A percentile compares a stretch with the other conserved stretches of the same genome.
Evolutionary conservation across 92 coral and sea anemone species (phyloP).

Genomic region (Pocillopora meandrina): DNA sequence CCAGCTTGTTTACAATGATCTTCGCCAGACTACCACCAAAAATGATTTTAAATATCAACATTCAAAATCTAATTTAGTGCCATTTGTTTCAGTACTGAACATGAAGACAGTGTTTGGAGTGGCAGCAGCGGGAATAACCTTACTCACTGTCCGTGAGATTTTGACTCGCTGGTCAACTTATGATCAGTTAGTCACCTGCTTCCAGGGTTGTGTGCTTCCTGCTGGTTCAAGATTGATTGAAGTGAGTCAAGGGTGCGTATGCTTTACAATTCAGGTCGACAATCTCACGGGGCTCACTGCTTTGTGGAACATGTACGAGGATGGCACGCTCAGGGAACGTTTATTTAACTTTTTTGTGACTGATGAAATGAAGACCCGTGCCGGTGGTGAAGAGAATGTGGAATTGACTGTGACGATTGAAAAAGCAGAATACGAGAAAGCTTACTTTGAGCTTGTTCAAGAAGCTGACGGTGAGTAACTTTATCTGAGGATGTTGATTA

Average conservation of each 20-base stretch:
- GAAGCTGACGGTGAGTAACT: not conserved
- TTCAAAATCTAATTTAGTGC: too few relatives aligned
- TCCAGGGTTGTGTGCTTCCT: constrained; percentile 13
- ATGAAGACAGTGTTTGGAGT: constrained; percentile 18
- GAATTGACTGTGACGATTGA: constrained; percentile 8
- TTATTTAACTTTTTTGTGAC: constrained; percentile 1
- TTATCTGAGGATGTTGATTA: too few relatives aligned
- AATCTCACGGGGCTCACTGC: constrained; percentile 10
- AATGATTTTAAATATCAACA: too few relatives aligned
- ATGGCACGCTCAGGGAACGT: constrained; percentile 7
- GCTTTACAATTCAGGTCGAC: constrained; percentile 10
- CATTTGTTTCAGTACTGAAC: not conserved
- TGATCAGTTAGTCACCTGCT: not conserved
- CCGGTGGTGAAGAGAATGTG: constrained; percentile 14
- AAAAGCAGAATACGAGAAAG: constrained; percentile 21
- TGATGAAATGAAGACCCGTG: constrained; percentile 5
- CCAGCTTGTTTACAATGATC: too few relatives aligned
- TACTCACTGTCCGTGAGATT: not conserved
- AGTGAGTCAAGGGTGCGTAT: constrained; percentile 12
- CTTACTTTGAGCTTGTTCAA: constrained; percentile 2
- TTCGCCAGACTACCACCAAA: too few relatives aligned
- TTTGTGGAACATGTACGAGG: constrained; percentile 26
- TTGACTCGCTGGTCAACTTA: constrained; percentile 3
- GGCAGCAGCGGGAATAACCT: constrained; percentile 7
- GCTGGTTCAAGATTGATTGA: constrained; percentile 6